Percentiles rank a stretch among this genome's conserved stretches.
Evolutionary conservation across 2,888 invertebrate genomes (phyloP).

Genomic region (Dinocampus coccinellae): DNA sequence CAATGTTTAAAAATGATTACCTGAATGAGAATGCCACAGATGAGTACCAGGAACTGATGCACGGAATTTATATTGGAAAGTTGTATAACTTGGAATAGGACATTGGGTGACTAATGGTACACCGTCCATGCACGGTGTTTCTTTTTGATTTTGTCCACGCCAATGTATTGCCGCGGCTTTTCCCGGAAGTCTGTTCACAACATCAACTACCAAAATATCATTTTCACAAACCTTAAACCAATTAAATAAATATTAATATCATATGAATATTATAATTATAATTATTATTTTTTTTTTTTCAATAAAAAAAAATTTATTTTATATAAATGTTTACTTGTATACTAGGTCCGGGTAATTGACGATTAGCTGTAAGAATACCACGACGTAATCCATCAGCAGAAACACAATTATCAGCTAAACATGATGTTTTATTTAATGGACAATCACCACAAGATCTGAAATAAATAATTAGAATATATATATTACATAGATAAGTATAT

Average conservation of each 20-base stretch:
- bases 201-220: constrained; percentile 81
- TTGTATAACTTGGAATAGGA: constrained; percentile 77
- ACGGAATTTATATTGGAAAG: constrained; percentile 80
- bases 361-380: constrained; percentile 78
- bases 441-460: constrained; percentile 78
- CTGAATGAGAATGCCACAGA: constrained; percentile 78
- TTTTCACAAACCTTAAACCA: constrained; percentile 77
- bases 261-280: background rate
- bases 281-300: constrained; percentile 4
- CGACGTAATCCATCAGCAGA: constrained; percentile 76
- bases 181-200: constrained; percentile 78
- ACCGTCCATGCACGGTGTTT: constrained; percentile 82
- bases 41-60: constrained; percentile 79
- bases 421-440: constrained; percentile 74
- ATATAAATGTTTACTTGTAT: constrained; percentile 70
- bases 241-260: background rate
- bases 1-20: constrained; percentile 42
- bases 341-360: constrained; percentile 78
- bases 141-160: constrained; percentile 77
- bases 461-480: too few species aligned
- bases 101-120: constrained; percentile 84
- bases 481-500: too few species aligned
- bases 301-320: constrained; percentile 23
- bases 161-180: constrained; percentile 82
- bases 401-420: constrained; percentile 75